Conservation (phyloP, 1,140 invertebrate species). For the Colletes latitarsis region DNA sequence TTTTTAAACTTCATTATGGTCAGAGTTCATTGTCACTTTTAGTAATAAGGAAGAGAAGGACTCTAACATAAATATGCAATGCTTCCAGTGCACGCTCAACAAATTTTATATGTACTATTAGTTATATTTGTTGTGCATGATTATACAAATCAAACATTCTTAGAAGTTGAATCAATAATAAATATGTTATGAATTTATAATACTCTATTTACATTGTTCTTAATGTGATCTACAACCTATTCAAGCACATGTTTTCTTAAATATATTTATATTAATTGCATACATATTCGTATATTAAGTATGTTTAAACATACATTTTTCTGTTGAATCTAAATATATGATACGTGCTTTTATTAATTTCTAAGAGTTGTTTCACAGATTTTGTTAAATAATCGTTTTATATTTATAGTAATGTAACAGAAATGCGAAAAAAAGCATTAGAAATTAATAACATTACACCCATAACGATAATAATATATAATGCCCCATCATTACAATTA, state of each 20-base stretch:
- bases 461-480: neutral
- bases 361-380: constrained; percentile 18
- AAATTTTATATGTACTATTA: constrained; percentile 3
- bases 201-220: constrained; percentile 30
- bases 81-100: constrained; percentile 27
- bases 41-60: constrained; percentile 14
- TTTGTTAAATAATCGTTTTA: neutral
- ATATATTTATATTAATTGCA: constrained; percentile 16
- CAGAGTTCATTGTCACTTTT: constrained; percentile 10
- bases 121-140: constrained; percentile 26
- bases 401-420: neutral
- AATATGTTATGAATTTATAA: constrained; percentile 26
- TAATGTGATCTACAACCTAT: constrained; percentile 22
- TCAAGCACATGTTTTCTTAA: constrained; percentile 18
- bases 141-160: constrained; percentile 54
- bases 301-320: constrained; percentile 6
- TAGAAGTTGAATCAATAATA: constrained; percentile 41
- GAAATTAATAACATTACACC: neutral
- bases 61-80: constrained; percentile 33
- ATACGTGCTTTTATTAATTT: constrained; percentile 12
- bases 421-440: constrained; percentile 9
- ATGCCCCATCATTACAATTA: neutral
- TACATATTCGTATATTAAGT: constrained; percentile 10
- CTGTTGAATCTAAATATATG: constrained; percentile 15
- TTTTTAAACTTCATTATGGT: constrained; percentile 18